These are phyloP conservation scores for Diarsia dahlii DNA, from an alignment of 2,888 invertebrate genomes.

Conservation along the genomic window DNA sequence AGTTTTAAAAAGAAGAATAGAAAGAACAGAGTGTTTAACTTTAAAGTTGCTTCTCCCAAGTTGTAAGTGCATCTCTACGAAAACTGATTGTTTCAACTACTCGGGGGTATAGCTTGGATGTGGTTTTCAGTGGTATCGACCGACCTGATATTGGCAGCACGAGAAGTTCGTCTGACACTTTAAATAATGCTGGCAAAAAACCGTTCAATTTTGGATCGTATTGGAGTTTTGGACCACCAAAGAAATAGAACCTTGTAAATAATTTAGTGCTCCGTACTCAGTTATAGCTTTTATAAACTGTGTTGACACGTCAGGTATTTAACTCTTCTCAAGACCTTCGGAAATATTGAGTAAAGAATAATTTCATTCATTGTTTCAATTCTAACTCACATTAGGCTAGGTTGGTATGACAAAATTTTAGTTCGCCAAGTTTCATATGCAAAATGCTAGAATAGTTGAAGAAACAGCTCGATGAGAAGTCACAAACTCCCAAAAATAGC, in stretches of 20 bases:
- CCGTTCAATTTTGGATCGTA: neutral
- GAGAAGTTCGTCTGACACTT: slow-evolving; percentile 36
- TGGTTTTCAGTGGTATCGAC: slow-evolving; percentile 39
- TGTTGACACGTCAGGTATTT: neutral
- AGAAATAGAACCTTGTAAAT: neutral
- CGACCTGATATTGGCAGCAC: slow-evolving; percentile 38
- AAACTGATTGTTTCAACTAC: slow-evolving; percentile 56
- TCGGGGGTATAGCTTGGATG: slow-evolving; percentile 25
- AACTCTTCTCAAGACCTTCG: too few species aligned
- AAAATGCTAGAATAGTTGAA: neutral
- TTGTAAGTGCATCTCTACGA: slow-evolving; percentile 40
- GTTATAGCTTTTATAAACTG: neutral
- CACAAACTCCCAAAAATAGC: neutral
- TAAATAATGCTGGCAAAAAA: slow-evolving; percentile 22
- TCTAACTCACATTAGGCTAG: too few species aligned
- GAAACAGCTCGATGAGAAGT: neutral
- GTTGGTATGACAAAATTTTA: neutral
- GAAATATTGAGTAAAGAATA: too few species aligned
- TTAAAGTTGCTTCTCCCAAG: slow-evolving; percentile 38
- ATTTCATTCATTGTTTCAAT: too few species aligned
- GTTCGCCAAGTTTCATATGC: neutral
- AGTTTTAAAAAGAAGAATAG: slow-evolving; percentile 34
- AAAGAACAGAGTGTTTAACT: slow-evolving; percentile 44
- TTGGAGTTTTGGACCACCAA: neutral
- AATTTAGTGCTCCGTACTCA: neutral